Conservation (phyloP, 2,888 invertebrate genomes). For the Brachynemurus nebulosus region DNA sequence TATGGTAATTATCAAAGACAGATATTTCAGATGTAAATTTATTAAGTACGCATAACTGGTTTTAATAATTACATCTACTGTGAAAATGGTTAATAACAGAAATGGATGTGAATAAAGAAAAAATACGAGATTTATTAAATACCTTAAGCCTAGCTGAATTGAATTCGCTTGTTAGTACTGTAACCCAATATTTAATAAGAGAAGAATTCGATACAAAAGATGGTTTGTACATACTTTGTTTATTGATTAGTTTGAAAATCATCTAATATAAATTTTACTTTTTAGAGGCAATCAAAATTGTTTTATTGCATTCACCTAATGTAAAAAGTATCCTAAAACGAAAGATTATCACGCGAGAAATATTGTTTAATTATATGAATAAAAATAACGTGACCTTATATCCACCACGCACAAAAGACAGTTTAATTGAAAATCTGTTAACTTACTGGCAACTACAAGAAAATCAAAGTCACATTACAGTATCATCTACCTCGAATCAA, state of each 20-base stretch:
- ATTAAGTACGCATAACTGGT: too few species aligned
- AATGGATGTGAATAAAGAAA: too few species aligned
- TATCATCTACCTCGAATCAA: background rate
- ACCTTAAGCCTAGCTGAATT: background rate
- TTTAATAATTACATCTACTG: too few species aligned
- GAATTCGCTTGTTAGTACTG: background rate
- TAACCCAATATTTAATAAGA: background rate
- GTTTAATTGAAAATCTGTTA: slow-evolving; percentile 33
- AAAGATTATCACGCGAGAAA: slow-evolving; percentile 36
- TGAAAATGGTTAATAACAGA: too few species aligned
- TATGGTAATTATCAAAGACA: too few species aligned
- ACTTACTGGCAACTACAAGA: slow-evolving; percentile 36
- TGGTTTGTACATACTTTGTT: background rate
- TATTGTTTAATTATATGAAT: slow-evolving; percentile 39
- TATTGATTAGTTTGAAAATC: background rate
- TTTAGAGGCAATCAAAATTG: slow-evolving; percentile 38
- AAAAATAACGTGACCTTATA: slow-evolving; percentile 31
- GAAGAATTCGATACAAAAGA: background rate
- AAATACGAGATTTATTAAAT: too few species aligned
- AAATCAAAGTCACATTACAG: too few species aligned
- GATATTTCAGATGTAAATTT: too few species aligned
- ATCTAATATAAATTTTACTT: background rate
- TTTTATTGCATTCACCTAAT: slow-evolving; percentile 36
- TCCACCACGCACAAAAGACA: slow-evolving; percentile 36
- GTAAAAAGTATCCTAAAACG: slow-evolving; percentile 34